Base-by-base conservation (phyloP, 37 sponge, comb jelly and placozoan genomes). In the Halisarca cf. caerulea region DNA sequence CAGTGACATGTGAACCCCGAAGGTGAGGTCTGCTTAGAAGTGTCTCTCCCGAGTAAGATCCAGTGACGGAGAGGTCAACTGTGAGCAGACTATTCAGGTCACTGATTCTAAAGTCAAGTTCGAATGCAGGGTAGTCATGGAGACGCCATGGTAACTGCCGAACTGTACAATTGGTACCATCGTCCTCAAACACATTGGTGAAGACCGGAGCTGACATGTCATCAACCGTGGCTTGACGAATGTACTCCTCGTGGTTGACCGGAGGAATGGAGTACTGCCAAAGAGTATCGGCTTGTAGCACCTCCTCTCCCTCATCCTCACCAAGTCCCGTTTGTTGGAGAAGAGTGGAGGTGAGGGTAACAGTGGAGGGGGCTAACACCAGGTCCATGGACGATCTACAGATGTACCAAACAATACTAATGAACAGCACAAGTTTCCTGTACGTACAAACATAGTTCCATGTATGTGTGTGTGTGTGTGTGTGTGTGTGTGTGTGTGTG, bases 311-410 rank as follows among this genome's bases (percentile, higher is more conserved):
- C 36, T 83, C 44, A 6, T 32, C 64, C 21, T 86, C 87, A 24
- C 81, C 86, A 25, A 78, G 82, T 41, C 88, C 82, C 11, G 93
- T 93, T 30, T 57, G 71, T 27, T 75, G 90, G 4, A 84, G 43
- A 14, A 93, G 87, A 23, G 42, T 57, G 3, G 93, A 44, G 41
- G 93, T 87, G 44, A 93, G 85, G 58, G 37, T 86, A 38, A 93
- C 79, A 4, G 64, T 32, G 6, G 93, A 83, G 18, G 87, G 90
- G 37, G 69, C 73, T 18, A 89, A 66, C 0, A 77, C 51, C 55
- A 93, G 70, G 58, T 93, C 90, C 93, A 93, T 93, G 0, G 80
- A 33, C 27, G 90, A 86, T 34, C 93, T 93, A 81, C 14, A 53
- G n/a, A 68, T 28, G 33, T 28, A 27, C 17, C n/a, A 68, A 17